Base-by-base conservation (phyloP, 2,797 vertebrate genomes). In the Oophaga sylvatica region DNA sequence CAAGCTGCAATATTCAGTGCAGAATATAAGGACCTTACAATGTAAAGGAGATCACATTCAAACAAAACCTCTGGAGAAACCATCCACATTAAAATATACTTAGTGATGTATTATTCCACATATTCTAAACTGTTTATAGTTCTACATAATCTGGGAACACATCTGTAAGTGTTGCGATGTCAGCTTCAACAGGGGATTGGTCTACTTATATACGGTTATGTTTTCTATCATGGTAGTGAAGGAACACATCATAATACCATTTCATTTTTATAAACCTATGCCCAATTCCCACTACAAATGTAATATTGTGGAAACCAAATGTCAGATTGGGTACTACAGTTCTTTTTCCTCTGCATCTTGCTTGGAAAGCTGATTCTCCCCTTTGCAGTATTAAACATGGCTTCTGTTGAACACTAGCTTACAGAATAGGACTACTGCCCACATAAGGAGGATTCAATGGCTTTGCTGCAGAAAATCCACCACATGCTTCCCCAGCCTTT, bases 301-400 rank as follows among this genome's bases (percentile, higher is more conserved):
- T 15, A 15, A 12, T 16, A 77, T 56, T 3, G 12, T 56, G 22
- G 1, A 77, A 26, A 17, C 12, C 10, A 11, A 26, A 53, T 20
- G 13, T 15, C 45, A 53, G 0, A 9, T n/a, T 7, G 6, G n/a
- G n/a, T 17, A 53, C 73, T 76, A 53, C 10, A 53, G 11, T 56
- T 81, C 48, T 31, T 48, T 13, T 6, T 12, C 68, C 35, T 11
- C 48, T 77, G 71, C 71, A 79, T 26, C 77, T 29, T 22, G 76
- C 59, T 16, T 41, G 53, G 35, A 75, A 65, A 80, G 53, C 68
- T 3, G 48, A 22, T n/a, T 67, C 31, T 77, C 60, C 67, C 45
- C 45, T 60, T 53, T 73, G 62, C 73, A 79, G 80, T 56, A 59
- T 31, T 71, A 86, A 89, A 89, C 84, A 89, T 86, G 88, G 73